phyloP scores from a whole-genome alignment of 2,797 vertebrate genomes.

The Melanotaenia parkinsoni region DNA sequence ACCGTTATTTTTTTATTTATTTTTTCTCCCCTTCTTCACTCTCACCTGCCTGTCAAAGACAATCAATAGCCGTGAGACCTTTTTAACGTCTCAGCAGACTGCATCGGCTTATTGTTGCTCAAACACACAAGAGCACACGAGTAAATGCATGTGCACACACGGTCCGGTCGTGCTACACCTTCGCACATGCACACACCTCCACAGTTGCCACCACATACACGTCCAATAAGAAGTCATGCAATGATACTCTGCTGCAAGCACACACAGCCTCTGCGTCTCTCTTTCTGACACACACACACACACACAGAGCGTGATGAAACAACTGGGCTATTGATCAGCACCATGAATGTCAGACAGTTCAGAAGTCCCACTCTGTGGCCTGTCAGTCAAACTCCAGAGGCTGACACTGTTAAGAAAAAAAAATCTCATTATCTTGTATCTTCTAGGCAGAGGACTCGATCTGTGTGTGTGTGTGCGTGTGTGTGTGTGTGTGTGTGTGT shows the following conservation, averaged over 20 bases:
- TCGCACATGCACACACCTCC: conserved; percentile 37
- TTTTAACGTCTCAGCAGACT: conserved; percentile 60
- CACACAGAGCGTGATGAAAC: conserved; percentile 61
- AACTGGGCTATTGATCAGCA: conserved; percentile 74
- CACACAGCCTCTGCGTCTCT: conserved; percentile 48
- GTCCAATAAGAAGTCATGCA: conserved; percentile 65
- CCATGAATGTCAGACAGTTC: conserved; percentile 71
- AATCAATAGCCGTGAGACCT: conserved; percentile 73
- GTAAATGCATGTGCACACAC: neutral
- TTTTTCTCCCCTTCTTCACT: neutral
- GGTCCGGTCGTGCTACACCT: conserved; percentile 38
- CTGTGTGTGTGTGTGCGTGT: neutral
- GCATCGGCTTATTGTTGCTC: conserved; percentile 38
- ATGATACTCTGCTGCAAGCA: conserved; percentile 54
- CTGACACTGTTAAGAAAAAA: conserved; percentile 57
- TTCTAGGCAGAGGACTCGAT: conserved; percentile 11
- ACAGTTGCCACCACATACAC: conserved; percentile 28
- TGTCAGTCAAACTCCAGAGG: conserved; percentile 67
- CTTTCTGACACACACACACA: neutral
- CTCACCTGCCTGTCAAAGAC: conserved; percentile 67
- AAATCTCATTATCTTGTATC: conserved; percentile 60
- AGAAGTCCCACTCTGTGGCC: conserved; percentile 40
- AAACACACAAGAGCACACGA: neutral
- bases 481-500: neutral
- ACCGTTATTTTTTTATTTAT: neutral